Evolutionary conservation across 2,797 vertebrate species (phyloP), one percentile per base, ranked within the genome.

Genomic region (Anniella stebbinsi): DNA sequence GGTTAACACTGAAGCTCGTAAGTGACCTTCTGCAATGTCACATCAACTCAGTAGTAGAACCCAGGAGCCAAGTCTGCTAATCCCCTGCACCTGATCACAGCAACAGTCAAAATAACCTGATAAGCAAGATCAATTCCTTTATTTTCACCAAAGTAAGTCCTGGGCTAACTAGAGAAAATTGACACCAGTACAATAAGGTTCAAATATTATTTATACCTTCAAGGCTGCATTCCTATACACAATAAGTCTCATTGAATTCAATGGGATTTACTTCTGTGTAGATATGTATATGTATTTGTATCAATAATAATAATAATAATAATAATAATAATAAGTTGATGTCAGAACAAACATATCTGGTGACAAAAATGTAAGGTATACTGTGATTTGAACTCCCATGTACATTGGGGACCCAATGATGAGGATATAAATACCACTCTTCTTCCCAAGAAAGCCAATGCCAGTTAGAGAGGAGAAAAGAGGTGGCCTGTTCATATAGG

Each of bases 11-110:
- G 41, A 84, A 33, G 60, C 33, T 69, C 80, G 41, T 25, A 38
- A 28, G 72, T 80, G 48, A 78, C 84, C 89, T 90, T 76, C 41
- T 73, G 38, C 76, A 88, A 85, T 38, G 76, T 90, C 70, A 72
- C 10, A 15, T 25, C 45, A 84, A 85, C 41, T 63, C 80, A 10
- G 45, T 83, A 82, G 33, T 33, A 76, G 73, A 90, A 90, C 51
- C 60, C 36, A 8, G 25, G 67, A 28, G 86, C 78, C 81, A 67
- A 83, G 25, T 1, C 75, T 38, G 80, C 78, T 84, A 72, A 69
- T 81, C 41, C 38, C 41, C 67, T 88, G 41, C 4, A n/a, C 18
- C 57, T 1, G 4, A 69, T 21, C 80, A 38, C 82, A 63, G 17
- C 66, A 78, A 57, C 25, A 80, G 89, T 54, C 45, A 75, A 85